A percentile compares a stretch with the other conserved stretches of the same genome.
These are phyloP conservation scores for Eutrigla gurnardus DNA, from an alignment of 2,797 vertebrate species.

Conservation along the genomic window DNA sequence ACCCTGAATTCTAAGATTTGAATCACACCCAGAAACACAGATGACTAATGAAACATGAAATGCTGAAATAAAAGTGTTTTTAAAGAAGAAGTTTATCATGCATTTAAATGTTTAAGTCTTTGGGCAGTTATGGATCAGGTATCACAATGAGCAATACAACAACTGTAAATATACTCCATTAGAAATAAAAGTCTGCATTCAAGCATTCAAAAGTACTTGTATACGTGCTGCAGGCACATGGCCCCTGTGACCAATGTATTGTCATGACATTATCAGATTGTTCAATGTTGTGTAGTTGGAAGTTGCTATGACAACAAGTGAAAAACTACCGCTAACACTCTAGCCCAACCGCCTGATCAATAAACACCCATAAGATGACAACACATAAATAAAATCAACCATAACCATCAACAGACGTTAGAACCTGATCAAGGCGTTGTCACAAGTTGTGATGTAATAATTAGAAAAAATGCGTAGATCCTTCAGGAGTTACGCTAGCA, in stretches of 20 bases:
- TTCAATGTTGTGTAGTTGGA: not conserved
- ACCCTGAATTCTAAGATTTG: conserved; percentile 9
- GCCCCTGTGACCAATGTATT: not conserved
- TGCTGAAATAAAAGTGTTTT: not conserved
- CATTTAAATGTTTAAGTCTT: not conserved
- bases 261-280: not conserved
- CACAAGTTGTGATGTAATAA: too few species aligned
- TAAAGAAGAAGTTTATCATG: not conserved
- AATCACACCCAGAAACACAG: conserved; percentile 17
- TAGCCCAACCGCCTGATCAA: too few species aligned
- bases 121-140: not conserved
- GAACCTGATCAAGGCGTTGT: too few species aligned
- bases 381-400: too few species aligned
- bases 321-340: too few species aligned
- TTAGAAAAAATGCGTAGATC: too few species aligned
- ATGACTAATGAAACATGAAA: conserved; percentile 12
- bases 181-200: not conserved
- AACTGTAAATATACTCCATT: not conserved
- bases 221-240: not conserved
- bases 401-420: too few species aligned
- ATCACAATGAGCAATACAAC: not conserved
- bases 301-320: too few species aligned
- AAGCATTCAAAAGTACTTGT: not conserved
- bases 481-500: too few species aligned
- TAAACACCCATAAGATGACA: too few species aligned